phyloP scores from a whole-genome alignment of 2,888 invertebrate genomes.

The Troglohyphantes excavatus region DNA sequence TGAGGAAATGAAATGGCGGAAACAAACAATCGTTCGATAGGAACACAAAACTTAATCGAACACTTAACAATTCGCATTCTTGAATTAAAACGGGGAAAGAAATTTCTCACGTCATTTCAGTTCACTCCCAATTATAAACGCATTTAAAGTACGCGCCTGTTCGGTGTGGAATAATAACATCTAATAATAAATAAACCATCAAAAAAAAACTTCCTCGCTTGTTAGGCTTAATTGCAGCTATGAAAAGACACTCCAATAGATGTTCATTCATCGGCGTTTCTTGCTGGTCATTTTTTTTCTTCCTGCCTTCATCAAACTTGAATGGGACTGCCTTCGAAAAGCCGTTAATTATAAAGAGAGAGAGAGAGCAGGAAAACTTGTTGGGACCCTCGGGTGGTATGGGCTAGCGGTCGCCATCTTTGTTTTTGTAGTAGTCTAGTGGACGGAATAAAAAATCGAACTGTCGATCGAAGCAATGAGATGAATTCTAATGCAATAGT shows the following conservation, averaged over 20 bases:
- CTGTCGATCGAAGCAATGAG: background rate
- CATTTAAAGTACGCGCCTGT: conserved; percentile 45
- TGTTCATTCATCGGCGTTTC: conserved; percentile 60
- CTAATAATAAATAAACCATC: background rate
- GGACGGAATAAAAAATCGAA: background rate
- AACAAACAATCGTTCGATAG: background rate
- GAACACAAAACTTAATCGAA: no score
- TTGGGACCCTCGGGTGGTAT: conserved; percentile 27
- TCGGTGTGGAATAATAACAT: background rate
- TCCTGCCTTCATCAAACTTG: conserved; percentile 8
- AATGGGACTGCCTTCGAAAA: conserved; percentile 40
- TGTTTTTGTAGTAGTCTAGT: background rate
- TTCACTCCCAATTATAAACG: conserved; percentile 73
- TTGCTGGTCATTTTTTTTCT: conserved; percentile 1
- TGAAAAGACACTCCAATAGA: conserved; percentile 36
- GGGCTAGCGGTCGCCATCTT: conserved; percentile 21
- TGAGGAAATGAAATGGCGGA: background rate
- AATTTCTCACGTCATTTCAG: conserved; percentile 29
- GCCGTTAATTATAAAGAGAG: conserved; percentile 65
- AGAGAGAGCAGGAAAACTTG: conserved; percentile 40
- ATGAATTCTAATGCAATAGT: background rate
- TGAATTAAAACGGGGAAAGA: background rate
- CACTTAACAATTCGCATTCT: background rate
- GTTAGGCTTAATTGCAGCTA: conserved; percentile 72
- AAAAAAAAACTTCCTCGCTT: conserved; percentile 44